Percentiles rank a stretch among this genome's conserved stretches.
Evolutionary conservation across 2,888 invertebrate genomes (phyloP).

Genomic region (Tetragnatha montana): DNA sequence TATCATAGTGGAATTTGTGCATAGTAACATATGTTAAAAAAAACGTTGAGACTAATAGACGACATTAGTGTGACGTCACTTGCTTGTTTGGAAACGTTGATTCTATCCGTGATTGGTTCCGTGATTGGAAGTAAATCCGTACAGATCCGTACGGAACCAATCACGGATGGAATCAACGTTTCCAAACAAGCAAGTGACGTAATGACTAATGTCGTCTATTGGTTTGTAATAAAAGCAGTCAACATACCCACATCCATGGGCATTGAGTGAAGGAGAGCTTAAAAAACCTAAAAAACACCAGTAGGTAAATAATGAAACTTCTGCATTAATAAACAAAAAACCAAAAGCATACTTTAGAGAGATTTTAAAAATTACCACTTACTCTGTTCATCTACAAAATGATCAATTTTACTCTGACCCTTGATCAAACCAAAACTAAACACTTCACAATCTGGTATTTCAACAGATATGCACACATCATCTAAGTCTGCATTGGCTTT

Average conservation of each 20-base stretch:
- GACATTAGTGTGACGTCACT: too few relatives aligned
- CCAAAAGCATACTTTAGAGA: background rate
- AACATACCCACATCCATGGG: background rate
- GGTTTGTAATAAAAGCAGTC: too few relatives aligned
- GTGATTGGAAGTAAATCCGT: too few relatives aligned
- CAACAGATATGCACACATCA: constrained; percentile 57
- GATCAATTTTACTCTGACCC: constrained; percentile 56
- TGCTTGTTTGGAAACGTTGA: too few relatives aligned
- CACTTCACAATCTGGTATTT: constrained; percentile 61
- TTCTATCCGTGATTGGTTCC: too few relatives aligned
- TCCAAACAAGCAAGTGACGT: too few relatives aligned
- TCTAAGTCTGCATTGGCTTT: constrained; percentile 42
- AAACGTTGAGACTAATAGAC: too few relatives aligned
- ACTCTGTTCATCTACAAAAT: constrained; percentile 48
- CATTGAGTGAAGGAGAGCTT: background rate
- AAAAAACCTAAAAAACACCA: background rate
- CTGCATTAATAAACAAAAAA: background rate
- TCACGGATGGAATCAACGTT: too few relatives aligned
- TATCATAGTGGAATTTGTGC: too few relatives aligned
- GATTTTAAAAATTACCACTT: constrained; percentile 7
- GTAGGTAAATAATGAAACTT: background rate
- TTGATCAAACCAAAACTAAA: constrained; percentile 65
- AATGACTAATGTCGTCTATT: too few relatives aligned
- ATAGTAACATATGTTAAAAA: too few relatives aligned
- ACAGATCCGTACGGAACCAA: too few relatives aligned